Base-by-base conservation (phyloP, 2,888 invertebrate genomes). In the Andrena bucephala region DNA sequence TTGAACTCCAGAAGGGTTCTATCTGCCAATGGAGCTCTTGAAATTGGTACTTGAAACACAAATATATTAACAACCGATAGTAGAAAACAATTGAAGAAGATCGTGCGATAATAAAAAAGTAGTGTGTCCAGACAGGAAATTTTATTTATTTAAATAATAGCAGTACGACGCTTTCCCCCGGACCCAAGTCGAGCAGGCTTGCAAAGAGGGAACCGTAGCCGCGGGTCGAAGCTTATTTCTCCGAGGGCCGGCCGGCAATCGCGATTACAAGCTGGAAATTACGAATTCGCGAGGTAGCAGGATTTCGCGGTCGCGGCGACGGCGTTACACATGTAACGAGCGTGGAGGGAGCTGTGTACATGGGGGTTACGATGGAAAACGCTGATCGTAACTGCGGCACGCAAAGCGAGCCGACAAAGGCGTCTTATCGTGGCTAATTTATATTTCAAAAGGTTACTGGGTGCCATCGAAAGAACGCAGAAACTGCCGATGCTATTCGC, bases 341-440 rank as follows among this genome's bases (percentile, higher is more conserved):
- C 54, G 54, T 50, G 27, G 7, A 27, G 16, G 29, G 6, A 66
- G 24, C 24, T 29, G 52, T 54, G 70, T n/a, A n/a, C 8, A 36
- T 62, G 42, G 42, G 50, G 50, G 62, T 31, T 29, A 63, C 68
- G 70, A 67, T 77, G 70, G 48, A 66, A 85, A 69, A 79, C 63
- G 54, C 27, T 73, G 59, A 75, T 83, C 65, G 77, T 77, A 48
- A 59, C 66, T 33, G 66, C 71, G 76, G 78, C 88, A 86, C 87
- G 88, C 89, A 86, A 87, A 77, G 77, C 29, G 77, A 73, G 71
- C 88, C 88, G 88, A 88, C 88, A 88, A 89, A 89, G 85, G 70
- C 76, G 57, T 68, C 87, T 88, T 88, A 88, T 88, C 89, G 84
- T 63, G 71, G 69, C 57, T 85, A 85, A 89, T 88, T 88, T 88